Conservation (phyloP, 2,888 invertebrate genomes). For the Choreutis nemorana region DNA sequence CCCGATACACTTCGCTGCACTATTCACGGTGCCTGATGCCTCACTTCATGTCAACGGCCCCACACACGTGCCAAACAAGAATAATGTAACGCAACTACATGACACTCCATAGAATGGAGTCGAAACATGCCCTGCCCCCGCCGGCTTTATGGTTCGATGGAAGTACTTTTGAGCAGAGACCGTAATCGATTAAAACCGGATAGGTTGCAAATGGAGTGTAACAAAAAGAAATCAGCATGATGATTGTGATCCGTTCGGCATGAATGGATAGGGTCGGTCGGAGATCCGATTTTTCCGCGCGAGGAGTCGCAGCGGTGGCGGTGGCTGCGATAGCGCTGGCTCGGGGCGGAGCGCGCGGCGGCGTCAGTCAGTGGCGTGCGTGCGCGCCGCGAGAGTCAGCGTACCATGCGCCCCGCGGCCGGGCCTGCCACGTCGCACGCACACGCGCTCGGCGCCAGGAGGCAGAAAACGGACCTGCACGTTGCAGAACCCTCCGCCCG, state of each 20-base stretch:
- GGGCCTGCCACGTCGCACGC: slow-evolving; percentile 9
- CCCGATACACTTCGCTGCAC: slow-evolving; percentile 44
- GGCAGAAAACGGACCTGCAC: slow-evolving; percentile 66
- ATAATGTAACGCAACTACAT: neutral
- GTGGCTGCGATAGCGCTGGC: slow-evolving; percentile 35
- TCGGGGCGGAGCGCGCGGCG: slow-evolving; percentile 56
- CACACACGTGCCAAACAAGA: too few species aligned
- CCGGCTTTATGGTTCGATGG: too few species aligned
- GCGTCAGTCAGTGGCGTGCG: slow-evolving; percentile 56
- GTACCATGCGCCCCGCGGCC: slow-evolving; percentile 47
- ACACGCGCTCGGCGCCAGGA: slow-evolving; percentile 51
- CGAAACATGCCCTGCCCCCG: too few species aligned
- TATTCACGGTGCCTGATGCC: slow-evolving; percentile 32
- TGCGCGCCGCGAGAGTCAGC: slow-evolving; percentile 58
- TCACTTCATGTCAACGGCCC: slow-evolving; percentile 28
- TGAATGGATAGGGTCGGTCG: slow-evolving; percentile 59
- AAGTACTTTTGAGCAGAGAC: too few species aligned
- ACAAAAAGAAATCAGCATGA: slow-evolving; percentile 49
- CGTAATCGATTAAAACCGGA: too few species aligned
- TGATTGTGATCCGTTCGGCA: slow-evolving; percentile 47
- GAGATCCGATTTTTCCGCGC: slow-evolving; percentile 55
- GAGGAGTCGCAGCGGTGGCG: slow-evolving; percentile 32
- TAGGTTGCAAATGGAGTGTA: slow-evolving; percentile 46
- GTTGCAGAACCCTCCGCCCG: slow-evolving; percentile 48
- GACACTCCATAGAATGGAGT: too few species aligned